Percentiles rank a stretch among this genome's conserved stretches.
These are phyloP conservation scores for Falco berigora DNA, from an alignment of 2,797 vertebrate genomes.

Conservation along the genomic window DNA sequence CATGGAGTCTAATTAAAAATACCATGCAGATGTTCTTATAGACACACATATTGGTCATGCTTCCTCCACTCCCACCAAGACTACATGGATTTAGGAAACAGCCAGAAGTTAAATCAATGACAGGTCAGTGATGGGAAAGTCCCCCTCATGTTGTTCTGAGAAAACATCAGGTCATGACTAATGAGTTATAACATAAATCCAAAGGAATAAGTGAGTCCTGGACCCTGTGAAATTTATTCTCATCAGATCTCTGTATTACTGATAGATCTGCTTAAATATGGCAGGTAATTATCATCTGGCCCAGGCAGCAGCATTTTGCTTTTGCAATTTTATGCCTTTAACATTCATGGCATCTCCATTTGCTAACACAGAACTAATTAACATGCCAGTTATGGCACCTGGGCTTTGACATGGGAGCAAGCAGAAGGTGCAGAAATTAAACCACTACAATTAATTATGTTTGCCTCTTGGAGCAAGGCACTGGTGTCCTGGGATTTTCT, in stretches of 20 bases:
- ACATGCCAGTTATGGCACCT: slow-evolving; percentile 9
- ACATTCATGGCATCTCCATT: fast-evolving
- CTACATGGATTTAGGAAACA: not conserved
- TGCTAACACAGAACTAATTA: slow-evolving; percentile 40
- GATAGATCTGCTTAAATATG: not conserved
- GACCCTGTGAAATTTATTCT: not conserved
- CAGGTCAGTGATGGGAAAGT: not conserved
- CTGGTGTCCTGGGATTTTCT: slow-evolving; percentile 3
- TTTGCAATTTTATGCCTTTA: not conserved
- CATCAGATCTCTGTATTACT: not conserved
- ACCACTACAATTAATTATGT: slow-evolving; percentile 63
- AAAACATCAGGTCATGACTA: not conserved
- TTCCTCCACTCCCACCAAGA: not conserved
- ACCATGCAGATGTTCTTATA: not conserved
- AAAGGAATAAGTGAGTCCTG: not conserved
- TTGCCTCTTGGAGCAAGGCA: not conserved
- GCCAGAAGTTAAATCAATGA: not conserved
- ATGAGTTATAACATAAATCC: not conserved
- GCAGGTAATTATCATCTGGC: not conserved
- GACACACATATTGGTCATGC: not conserved
- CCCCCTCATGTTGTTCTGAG: not conserved
- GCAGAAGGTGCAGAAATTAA: slow-evolving; percentile 50
- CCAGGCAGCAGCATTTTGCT: not conserved
- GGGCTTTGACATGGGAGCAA: slow-evolving; percentile 36
- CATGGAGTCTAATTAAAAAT: not conserved